These are phyloP conservation scores for Arctopsyche grandis DNA, from an alignment of 1,140 invertebrate species.

Conservation along the genomic window DNA sequence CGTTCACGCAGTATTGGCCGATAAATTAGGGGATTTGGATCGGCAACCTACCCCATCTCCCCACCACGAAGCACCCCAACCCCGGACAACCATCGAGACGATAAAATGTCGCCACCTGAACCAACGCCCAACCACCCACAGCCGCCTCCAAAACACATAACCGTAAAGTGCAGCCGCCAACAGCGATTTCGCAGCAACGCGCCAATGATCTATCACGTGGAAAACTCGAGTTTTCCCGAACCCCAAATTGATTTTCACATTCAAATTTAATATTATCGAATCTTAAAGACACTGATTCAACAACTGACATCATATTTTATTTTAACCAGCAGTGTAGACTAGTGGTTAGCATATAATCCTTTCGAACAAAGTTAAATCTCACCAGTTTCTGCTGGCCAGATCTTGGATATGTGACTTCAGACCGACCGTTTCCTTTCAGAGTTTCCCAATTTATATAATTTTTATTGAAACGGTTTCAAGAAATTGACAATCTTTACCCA, in stretches of 20 bases:
- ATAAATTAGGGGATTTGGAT: constrained; percentile 42
- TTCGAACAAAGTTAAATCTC: no score
- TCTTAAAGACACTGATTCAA: no score
- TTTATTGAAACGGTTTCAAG: no score
- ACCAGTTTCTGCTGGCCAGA: no score
- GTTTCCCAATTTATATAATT: no score
- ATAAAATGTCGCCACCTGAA: constrained; percentile 45
- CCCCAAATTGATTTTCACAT: background rate
- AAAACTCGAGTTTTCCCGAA: background rate
- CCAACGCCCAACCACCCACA: background rate
- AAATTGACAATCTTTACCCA: no score
- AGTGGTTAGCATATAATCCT: no score
- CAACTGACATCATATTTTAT: no score
- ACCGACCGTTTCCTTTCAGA: no score
- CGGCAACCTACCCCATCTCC: background rate
- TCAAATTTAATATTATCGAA: background rate
- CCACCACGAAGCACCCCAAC: background rate
- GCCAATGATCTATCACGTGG: constrained; percentile 20
- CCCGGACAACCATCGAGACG: constrained; percentile 29
- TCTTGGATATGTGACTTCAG: no score
- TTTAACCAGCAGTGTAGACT: no score
- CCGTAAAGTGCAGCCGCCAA: constrained; percentile 48
- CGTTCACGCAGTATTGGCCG: constrained; percentile 29
- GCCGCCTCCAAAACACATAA: constrained; percentile 38
- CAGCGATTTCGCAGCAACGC: constrained; percentile 1